Base-by-base conservation (phyloP, 2,888 invertebrate species). In the Euzophera pinguis region DNA sequence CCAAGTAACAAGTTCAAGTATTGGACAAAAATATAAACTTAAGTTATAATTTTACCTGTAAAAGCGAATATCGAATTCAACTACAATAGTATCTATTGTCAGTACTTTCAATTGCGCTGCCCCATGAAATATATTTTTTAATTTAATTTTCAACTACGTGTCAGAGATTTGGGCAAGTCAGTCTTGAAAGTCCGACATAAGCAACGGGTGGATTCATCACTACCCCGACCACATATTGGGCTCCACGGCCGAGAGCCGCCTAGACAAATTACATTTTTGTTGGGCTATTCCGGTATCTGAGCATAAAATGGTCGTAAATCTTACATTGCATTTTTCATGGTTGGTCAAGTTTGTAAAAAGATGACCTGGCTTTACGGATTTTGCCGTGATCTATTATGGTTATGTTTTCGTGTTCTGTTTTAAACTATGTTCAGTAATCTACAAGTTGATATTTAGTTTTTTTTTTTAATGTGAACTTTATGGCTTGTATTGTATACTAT, bases 291-390 rank as follows among this genome's bases (percentile, higher is more conserved):
- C 67, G 64, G 69, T 73, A 73, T 75, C 72, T 71, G 67, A 65
- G 67, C 69, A 73, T 79, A 76, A 74, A 77, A 77, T 66, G 52
- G 56, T 71, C 77, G 70, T 79, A 78, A 78, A 78, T 77, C 72
- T 67, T 67, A 62, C 67, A 67, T 72, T 80, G 78, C 80, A 78
- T 80, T 79, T 79, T 78, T 76, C 77, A 78, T 73, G 75, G 71
- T 72, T 66, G 78, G 76, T 72, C 79, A 71, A 75, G 68, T 73
- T 67, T 65, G 66, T 73, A 73, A 75, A 75, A 71, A 65, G 66
- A 75, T 72, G 71, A 69, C 67, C 61, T 60, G 61, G 61, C 58
- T 55, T 54, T 60, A 53, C 53, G 57, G 53, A 50, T 59, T 60
- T 52, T 47, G 53, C 57, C 56, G 64, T 64, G 63, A 64, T 57